Evolutionary conservation across 64 coral and sea anemone genomes (phyloP), one percentile per base, ranked within the genome.

Genomic region (Anthopleura sola): DNA sequence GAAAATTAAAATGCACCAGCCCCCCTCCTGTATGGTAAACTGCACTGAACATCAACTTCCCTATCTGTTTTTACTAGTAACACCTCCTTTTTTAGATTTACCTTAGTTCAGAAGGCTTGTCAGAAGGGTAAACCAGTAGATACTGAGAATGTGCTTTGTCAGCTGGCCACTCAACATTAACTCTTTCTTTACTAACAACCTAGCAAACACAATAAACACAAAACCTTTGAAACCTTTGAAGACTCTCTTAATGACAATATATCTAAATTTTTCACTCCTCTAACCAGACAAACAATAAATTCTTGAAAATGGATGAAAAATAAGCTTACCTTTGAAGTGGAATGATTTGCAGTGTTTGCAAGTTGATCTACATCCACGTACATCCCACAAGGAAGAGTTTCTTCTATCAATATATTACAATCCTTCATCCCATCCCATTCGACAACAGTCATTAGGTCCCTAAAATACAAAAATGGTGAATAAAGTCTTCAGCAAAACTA

Each of bases 361-460:
- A 81, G 78, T 7, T 83, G 49, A 36, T 83, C 82, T 16, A 83
- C 32, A 60, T 83, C 82, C 3, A 83, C 82, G 36, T 29, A 83
- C n/a, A 83, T 37, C 36, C 55, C 82, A 50, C n/a, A 37, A 10
- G 82, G 82, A 5, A 83, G 21, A 54, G n/a, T 21, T 12, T 83
- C 82, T 20, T 56, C 32, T 53, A 56, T 20, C 82, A 83, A 24
- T 83, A 83, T 38, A 6, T 32, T 60, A 83, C 82, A 83, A 28
- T 13, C 50, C 55, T 48, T 48, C 10, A 48, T 24, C 10, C 10
- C 44, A 0, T 44, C 39, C 76, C 34, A 79, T 44, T 79, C 76
- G 0, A 79, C 24, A 19, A 44, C 76, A 44, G 39, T 79, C 44
- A 79, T 5, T 79, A 79, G 37, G 14, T 79, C 76, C 37, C 76